Percentiles rank a stretch among this genome's conserved stretches.
Conservation (phyloP, 2,113 vertebrate genomes). For the Notechis scutatus region DNA sequence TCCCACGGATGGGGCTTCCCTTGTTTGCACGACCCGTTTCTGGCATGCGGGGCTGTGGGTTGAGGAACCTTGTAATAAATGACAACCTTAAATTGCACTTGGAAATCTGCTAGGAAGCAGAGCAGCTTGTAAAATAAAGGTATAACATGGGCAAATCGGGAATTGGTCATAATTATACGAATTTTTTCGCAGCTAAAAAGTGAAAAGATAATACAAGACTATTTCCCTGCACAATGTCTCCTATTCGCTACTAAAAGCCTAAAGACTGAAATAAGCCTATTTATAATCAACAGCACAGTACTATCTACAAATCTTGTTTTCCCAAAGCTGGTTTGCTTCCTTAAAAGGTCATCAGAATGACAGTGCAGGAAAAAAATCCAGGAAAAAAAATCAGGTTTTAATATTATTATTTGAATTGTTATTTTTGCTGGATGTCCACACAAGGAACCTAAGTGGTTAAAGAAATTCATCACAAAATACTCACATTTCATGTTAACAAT, state of each 20-base stretch:
- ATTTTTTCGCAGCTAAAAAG: slow-evolving; percentile 48
- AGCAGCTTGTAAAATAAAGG: neutral
- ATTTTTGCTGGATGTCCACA: neutral
- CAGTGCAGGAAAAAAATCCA: neutral
- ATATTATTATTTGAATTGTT: neutral
- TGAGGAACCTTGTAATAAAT: neutral
- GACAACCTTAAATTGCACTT: neutral
- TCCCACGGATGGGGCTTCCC: no score
- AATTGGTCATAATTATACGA: neutral
- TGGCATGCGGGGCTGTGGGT: no score
- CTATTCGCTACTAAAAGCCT: neutral
- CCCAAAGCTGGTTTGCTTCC: slow-evolving; percentile 10
- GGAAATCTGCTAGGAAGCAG: neutral
- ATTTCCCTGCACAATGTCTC: neutral
- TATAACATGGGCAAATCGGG: neutral
- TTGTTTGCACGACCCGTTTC: no score
- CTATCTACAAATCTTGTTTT: neutral
- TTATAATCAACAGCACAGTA: neutral
- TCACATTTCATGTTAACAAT: slow-evolving; percentile 13
- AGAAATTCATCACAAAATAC: slow-evolving; percentile 2
- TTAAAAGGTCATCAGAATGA: slow-evolving; percentile 6
- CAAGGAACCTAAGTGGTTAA: neutral
- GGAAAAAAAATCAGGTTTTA: neutral
- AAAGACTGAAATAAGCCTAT: slow-evolving; percentile 17
- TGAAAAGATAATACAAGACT: slow-evolving; percentile 32